Evolutionary conservation across 2,797 vertebrate species (phyloP).

Genomic region (Girardinus metallicus): DNA sequence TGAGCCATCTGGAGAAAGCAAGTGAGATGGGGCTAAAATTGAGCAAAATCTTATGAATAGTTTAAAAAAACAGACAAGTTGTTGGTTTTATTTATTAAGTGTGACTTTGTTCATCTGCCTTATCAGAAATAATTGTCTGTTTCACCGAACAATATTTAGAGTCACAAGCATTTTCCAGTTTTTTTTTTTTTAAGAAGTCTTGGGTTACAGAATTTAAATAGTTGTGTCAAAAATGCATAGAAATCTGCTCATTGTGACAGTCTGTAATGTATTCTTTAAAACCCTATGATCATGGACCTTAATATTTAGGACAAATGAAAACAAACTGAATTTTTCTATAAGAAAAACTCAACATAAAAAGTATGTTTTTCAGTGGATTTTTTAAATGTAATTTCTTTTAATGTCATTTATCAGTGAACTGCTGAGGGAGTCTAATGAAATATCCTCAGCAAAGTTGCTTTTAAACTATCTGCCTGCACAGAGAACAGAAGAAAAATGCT

Average conservation of each 20-base stretch:
- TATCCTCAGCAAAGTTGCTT: constrained; percentile 36
- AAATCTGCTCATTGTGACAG: not conserved
- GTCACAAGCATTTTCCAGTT: not conserved
- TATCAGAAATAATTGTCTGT: not conserved
- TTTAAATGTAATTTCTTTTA: not conserved
- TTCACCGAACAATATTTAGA: not conserved
- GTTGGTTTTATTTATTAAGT: not conserved
- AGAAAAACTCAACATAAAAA: not conserved
- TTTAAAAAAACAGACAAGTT: not conserved
- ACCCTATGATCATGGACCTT: not conserved
- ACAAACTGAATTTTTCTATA: not conserved
- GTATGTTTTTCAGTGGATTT: not conserved
- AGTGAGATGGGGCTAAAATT: not conserved
- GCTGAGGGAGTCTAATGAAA: constrained; percentile 21
- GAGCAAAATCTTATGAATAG: not conserved
- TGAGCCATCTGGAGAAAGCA: not conserved
- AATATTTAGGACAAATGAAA: not conserved
- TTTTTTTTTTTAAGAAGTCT: not conserved
- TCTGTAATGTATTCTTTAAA: not conserved
- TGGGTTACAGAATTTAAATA: not conserved
- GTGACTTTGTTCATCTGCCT: not conserved
- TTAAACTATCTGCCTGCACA: constrained; percentile 40
- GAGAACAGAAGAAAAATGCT: constrained; percentile 13
- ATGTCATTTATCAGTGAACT: not conserved
- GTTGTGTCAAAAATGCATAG: not conserved